phyloP scores from a whole-genome alignment of 2,113 vertebrate species.

The Vulpes vulpes region DNA sequence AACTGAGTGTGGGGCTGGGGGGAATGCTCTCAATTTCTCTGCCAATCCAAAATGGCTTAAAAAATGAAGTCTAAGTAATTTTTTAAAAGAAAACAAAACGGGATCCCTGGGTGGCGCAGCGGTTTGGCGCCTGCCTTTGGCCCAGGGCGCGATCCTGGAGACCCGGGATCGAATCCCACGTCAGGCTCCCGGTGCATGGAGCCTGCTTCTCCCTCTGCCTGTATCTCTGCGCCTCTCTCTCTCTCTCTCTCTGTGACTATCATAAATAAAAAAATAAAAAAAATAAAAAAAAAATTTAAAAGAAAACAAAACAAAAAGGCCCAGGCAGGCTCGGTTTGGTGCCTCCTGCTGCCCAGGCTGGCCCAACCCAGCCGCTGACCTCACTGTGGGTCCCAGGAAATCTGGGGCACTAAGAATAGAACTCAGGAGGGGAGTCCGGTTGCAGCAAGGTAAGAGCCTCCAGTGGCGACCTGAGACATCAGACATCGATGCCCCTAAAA shows the following conservation, averaged over 20 bases:
- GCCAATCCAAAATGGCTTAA: neutral
- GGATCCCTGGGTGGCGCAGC: too few species aligned
- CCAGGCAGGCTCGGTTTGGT: neutral
- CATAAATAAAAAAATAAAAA: too few species aligned
- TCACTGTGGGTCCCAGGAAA: neutral
- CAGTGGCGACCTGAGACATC: neutral
- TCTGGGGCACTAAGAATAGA: slow-evolving; percentile 43
- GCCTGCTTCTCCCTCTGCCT: too few species aligned
- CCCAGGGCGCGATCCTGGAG: too few species aligned
- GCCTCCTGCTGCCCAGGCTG: neutral
- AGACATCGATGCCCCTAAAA: neutral
- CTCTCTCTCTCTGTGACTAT: too few species aligned
- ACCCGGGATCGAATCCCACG: too few species aligned
- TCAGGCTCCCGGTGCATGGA: too few species aligned
- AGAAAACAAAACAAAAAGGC: neutral
- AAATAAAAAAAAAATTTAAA: neutral
- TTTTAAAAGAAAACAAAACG: too few species aligned
- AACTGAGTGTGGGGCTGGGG: rapidly evolving
- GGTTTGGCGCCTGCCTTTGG: too few species aligned
- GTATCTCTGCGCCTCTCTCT: too few species aligned
- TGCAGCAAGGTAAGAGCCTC: neutral
- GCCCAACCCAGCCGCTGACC: neutral
- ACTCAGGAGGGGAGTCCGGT: neutral
- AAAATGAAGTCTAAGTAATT: neutral
- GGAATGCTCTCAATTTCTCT: neutral